Conservation (phyloP, 2,888 invertebrate genomes). For the Polietes domitor region DNA sequence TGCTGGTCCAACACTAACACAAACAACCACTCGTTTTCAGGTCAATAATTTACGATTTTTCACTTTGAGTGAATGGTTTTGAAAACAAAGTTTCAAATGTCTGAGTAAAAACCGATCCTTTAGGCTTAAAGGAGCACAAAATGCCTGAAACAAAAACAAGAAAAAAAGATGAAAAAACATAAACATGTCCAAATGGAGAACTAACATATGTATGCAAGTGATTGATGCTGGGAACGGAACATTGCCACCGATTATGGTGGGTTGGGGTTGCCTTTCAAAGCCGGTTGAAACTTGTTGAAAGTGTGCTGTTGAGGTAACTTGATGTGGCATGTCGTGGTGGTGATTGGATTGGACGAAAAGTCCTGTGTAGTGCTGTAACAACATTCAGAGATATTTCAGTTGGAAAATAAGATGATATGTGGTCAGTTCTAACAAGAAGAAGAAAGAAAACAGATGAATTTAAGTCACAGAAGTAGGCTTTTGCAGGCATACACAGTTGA, state of each 20-base stretch:
- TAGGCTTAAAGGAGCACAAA: background rate
- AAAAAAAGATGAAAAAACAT: background rate
- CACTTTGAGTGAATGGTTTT: conserved; percentile 3
- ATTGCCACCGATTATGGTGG: background rate
- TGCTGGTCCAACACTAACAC: conserved; percentile 29
- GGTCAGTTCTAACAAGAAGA: background rate
- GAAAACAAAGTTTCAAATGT: background rate
- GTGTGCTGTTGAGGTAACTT: too few relatives aligned
- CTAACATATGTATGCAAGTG: conserved; percentile 25
- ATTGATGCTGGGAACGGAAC: background rate
- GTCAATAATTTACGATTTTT: conserved; percentile 55
- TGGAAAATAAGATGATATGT: background rate
- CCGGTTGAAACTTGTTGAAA: background rate
- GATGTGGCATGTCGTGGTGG: too few relatives aligned
- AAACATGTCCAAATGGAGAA: background rate
- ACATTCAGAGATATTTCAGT: background rate
- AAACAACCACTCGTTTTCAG: conserved; percentile 43
- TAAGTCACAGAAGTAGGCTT: too few relatives aligned
- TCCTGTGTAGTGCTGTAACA: too few relatives aligned
- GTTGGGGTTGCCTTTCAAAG: background rate
- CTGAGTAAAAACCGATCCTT: background rate
- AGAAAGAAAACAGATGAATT: too few relatives aligned
- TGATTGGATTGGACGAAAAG: too few relatives aligned
- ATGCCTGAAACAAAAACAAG: background rate
- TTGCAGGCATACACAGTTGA: too few relatives aligned